Percentiles rank a stretch among this genome's conserved stretches.
phyloP scores from a whole-genome alignment of 92 coral and sea anemone species.

The Pocillopora meandrina region DNA sequence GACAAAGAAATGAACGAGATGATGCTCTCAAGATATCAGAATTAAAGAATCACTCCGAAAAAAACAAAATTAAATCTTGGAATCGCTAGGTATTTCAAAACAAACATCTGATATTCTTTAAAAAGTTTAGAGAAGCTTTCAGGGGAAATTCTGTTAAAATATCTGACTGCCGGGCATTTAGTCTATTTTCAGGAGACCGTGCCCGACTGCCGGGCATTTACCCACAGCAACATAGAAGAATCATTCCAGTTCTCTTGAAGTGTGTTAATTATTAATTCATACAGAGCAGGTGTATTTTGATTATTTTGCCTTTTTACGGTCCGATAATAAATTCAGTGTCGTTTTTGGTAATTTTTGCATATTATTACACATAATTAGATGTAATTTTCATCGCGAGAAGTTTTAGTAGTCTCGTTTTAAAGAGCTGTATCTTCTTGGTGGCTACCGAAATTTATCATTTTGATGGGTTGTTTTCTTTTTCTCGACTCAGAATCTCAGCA shows the following conservation, averaged over 20 bases:
- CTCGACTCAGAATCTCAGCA: not conserved
- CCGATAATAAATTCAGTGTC: slow-evolving; percentile 12
- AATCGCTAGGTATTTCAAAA: too few species aligned
- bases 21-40: too few species aligned
- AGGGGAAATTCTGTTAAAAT: not conserved
- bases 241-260: not conserved
- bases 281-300: slow-evolving; percentile 20
- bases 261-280: slow-evolving; percentile 6
- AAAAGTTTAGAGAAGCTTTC: too few species aligned
- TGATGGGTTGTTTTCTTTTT: not conserved
- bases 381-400: slow-evolving; percentile 13
- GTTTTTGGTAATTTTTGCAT: slow-evolving; percentile 41
- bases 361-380: slow-evolving; percentile 19
- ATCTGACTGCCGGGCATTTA: too few species aligned
- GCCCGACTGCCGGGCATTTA: too few species aligned
- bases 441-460: not conserved
- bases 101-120: too few species aligned
- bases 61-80: too few species aligned
- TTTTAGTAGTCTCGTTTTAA: not conserved
- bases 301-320: slow-evolving; percentile 42
- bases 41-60: too few species aligned
- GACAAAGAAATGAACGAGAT: too few species aligned
- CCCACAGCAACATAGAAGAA: not conserved
- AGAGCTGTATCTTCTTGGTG: not conserved
- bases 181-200: too few species aligned